A percentile compares a stretch with the other conserved stretches of the same genome.
Conservation (phyloP, 2,797 vertebrate species). For the Benthosema pterotum region DNA sequence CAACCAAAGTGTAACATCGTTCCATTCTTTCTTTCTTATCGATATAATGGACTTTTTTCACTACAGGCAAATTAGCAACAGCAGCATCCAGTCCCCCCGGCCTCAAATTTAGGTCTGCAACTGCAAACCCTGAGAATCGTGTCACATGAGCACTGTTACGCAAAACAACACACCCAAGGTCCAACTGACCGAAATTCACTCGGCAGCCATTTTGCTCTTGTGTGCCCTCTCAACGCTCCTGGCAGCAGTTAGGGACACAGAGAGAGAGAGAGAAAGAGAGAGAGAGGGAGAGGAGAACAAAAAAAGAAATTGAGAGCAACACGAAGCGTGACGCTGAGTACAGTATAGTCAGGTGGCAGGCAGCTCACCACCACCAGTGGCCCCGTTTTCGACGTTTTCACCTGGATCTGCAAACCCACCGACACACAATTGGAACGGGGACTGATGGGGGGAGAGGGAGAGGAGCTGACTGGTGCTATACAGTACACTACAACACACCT, state of each 20-base stretch:
- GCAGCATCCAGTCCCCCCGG: slow-evolving; percentile 31
- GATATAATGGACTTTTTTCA: slow-evolving; percentile 28
- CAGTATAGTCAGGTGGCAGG: slow-evolving; percentile 78
- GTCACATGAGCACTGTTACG: slow-evolving; percentile 70
- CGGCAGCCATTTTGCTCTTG: neutral
- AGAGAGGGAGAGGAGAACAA: neutral
- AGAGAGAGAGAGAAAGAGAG: slow-evolving; percentile 38
- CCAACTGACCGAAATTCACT: too few relatives aligned
- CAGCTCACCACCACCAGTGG: slow-evolving; percentile 72
- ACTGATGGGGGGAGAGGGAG: slow-evolving; percentile 44
- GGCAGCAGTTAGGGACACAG: slow-evolving; percentile 51
- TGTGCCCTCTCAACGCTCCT: slow-evolving; percentile 44
- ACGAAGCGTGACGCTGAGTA: slow-evolving; percentile 62
- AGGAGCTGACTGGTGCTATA: slow-evolving; percentile 61
- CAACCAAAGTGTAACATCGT: slow-evolving; percentile 9
- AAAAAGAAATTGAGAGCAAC: slow-evolving; percentile 56
- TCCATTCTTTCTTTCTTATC: slow-evolving; percentile 14
- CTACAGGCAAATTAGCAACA: slow-evolving; percentile 40
- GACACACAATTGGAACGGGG: slow-evolving; percentile 71
- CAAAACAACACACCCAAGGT: slow-evolving; percentile 50
- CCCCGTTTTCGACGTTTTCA: slow-evolving; percentile 81
- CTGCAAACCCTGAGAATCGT: slow-evolving; percentile 40
- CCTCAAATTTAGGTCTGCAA: slow-evolving; percentile 68
- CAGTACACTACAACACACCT: slow-evolving; percentile 66
- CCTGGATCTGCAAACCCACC: slow-evolving; percentile 74